Evolutionary conservation across 2,113 vertebrate species (phyloP).

Genomic region (Clinocottus analis): DNA sequence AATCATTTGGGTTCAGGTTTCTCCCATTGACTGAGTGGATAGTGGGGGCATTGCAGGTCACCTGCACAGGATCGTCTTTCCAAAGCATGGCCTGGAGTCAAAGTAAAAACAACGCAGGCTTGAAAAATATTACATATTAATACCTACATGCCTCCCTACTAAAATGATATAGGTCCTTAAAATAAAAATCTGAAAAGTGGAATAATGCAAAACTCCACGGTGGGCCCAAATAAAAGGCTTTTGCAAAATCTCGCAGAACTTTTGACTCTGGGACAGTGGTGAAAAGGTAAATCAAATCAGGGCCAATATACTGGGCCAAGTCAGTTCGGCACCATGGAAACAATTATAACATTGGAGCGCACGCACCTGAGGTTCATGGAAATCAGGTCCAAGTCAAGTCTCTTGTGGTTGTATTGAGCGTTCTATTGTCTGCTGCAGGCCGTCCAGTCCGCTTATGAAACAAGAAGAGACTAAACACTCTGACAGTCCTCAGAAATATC

Average conservation of each 20-base stretch:
- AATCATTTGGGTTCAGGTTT: background rate
- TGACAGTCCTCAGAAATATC: too few species aligned
- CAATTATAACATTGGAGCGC: too few species aligned
- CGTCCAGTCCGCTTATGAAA: too few species aligned
- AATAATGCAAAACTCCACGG: background rate
- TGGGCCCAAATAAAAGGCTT: too few species aligned
- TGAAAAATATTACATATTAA: background rate
- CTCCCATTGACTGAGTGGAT: background rate
- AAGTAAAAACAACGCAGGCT: background rate
- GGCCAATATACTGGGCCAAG: too few species aligned
- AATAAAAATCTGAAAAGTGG: background rate
- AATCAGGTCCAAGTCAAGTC: background rate
- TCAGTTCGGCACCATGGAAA: too few species aligned
- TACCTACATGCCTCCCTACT: background rate
- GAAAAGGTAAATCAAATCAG: background rate
- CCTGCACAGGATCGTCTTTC: background rate
- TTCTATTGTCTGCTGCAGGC: too few species aligned
- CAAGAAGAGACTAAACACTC: too few species aligned
- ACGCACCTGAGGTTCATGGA: too few species aligned
- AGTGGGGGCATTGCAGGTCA: background rate
- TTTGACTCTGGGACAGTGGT: background rate
- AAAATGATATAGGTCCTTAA: background rate
- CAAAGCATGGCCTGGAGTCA: background rate
- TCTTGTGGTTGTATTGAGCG: too few species aligned
- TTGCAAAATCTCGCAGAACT: too few species aligned